A percentile compares a stretch with the other conserved stretches of the same genome.
These are phyloP conservation scores for Cistogaster globosa DNA, from an alignment of 2,888 invertebrate genomes.

Conservation along the genomic window DNA sequence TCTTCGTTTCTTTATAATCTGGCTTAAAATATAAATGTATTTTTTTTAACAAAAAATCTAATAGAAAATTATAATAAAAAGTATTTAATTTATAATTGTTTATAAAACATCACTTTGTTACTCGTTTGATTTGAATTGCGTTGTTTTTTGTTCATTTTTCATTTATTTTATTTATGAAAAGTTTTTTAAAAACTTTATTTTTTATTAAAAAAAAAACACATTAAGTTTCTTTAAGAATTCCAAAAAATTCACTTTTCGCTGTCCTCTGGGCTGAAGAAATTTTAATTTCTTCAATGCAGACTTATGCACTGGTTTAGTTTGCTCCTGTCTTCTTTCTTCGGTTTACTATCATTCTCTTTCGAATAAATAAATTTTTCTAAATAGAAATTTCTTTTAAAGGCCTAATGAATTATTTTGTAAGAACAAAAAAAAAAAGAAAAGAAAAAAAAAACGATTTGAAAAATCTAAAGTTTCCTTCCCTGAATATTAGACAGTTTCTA, in stretches of 20 bases:
- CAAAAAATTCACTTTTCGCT: conserved; percentile 52
- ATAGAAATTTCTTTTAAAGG: background rate
- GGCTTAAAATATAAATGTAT: conserved; percentile 49
- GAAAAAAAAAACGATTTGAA: background rate
- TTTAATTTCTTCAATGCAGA: conserved; percentile 77
- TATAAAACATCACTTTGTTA: conserved; percentile 81
- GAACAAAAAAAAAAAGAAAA: too few species aligned
- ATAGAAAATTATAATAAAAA: conserved; percentile 45
- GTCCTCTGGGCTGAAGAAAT: conserved; percentile 37
- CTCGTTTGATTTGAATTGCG: conserved; percentile 81
- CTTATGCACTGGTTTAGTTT: conserved; percentile 80
- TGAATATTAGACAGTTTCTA: too few species aligned
- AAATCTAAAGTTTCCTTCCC: too few species aligned
- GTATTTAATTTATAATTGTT: conserved; percentile 65
- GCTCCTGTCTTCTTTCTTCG: conserved; percentile 21
- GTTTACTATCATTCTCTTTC: background rate
- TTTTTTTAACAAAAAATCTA: conserved; percentile 46
- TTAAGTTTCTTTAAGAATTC: conserved; percentile 64
- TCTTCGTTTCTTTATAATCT: conserved; percentile 14
- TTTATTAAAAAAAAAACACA: conserved; percentile 22
- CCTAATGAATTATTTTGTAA: background rate
- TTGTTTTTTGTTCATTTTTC: conserved; percentile 13
- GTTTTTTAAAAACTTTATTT: conserved; percentile 69
- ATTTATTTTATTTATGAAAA: conserved; percentile 57
- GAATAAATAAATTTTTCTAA: background rate